Percentiles rank a stretch among this genome's conserved stretches.
Evolutionary conservation across 1,140 invertebrate genomes (phyloP).

Genomic region (Pachyrhynchus sulphureomaculatus): DNA sequence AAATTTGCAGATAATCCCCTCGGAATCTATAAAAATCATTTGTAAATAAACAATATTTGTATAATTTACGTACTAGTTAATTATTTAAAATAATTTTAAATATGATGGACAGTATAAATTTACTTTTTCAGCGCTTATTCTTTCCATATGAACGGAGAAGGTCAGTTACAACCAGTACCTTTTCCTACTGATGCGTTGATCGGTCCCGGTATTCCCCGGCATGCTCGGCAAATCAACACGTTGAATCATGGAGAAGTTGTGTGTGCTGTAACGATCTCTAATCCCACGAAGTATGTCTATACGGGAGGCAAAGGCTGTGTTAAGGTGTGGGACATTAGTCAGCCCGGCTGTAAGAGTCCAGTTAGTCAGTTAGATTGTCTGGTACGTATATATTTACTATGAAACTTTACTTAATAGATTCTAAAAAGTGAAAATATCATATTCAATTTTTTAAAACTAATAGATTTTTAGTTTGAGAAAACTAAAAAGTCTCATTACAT

Average conservation of each 20-base stretch:
- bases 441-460: no score
- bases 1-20: no score
- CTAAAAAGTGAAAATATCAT: no score
- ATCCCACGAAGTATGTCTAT: constrained; percentile 92
- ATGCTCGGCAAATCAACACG: constrained; percentile 87
- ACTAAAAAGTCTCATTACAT: no score
- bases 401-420: no score
- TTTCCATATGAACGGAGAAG: constrained; percentile 88
- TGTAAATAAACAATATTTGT: not conserved
- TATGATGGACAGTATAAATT: not conserved
- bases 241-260: constrained; percentile 92
- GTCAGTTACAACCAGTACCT: constrained; percentile 87
- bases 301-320: constrained; percentile 91
- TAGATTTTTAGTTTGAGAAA: no score
- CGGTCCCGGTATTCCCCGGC: constrained; percentile 91
- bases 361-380: constrained; percentile 83
- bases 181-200: constrained; percentile 96
- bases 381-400: constrained; percentile 53
- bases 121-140: constrained; percentile 79
- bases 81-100: not conserved
- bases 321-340: constrained; percentile 82
- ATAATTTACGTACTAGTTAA: not conserved
- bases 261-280: constrained; percentile 88
- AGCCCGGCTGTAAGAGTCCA: constrained; percentile 70
- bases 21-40: no score